phyloP scores from a whole-genome alignment of 2,113 vertebrate species.

The Paracanthobrama guichenoti region DNA sequence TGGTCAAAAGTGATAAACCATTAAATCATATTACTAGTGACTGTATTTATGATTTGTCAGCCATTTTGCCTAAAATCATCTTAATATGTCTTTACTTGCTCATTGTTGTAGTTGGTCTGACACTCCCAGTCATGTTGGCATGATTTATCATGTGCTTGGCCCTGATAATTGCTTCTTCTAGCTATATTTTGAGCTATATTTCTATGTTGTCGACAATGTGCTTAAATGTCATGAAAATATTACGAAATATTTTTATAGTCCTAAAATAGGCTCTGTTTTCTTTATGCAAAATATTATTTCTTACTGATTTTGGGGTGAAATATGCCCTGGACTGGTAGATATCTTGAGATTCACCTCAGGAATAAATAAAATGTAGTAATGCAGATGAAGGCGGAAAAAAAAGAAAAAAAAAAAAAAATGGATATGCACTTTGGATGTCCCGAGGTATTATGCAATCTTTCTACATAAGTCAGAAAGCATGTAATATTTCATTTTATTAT shows the following conservation, averaged over 20 bases:
- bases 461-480: constrained; percentile 40
- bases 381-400: constrained; percentile 3
- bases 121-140: too few species aligned
- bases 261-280: not conserved
- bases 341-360: constrained; percentile 1
- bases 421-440: constrained; percentile 56
- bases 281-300: too few species aligned
- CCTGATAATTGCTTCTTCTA: too few species aligned
- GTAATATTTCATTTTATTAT: constrained; percentile 22
- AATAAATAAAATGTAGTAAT: constrained; percentile 2
- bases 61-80: too few species aligned
- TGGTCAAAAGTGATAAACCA: too few species aligned
- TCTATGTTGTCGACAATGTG: not conserved
- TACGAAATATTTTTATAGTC: not conserved
- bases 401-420: not conserved
- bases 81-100: too few species aligned
- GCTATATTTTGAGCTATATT: too few species aligned
- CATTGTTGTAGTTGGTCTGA: too few species aligned
- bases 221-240: not conserved
- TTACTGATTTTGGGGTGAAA: not conserved
- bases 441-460: constrained; percentile 60
- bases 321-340: not conserved
- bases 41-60: too few species aligned
- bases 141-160: too few species aligned
- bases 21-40: too few species aligned